Evolutionary conservation across 2,113 vertebrate species (phyloP).

Genomic region (Rhabdomys dilectus): DNA sequence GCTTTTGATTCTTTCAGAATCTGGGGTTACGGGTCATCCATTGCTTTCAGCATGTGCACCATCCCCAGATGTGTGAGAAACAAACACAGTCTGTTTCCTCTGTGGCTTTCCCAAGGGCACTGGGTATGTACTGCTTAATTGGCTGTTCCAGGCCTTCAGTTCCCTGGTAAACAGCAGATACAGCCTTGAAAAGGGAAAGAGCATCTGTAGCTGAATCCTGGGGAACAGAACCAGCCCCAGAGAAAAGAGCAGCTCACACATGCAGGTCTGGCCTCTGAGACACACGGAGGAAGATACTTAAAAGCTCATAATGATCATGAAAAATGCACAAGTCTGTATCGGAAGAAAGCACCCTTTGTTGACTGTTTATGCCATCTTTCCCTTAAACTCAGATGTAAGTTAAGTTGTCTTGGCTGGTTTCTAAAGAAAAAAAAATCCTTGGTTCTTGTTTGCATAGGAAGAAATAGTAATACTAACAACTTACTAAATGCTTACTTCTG

Average conservation of each 20-base stretch:
- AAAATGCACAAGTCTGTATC: neutral
- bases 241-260: slow-evolving; percentile 34
- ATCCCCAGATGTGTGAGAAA: slow-evolving; percentile 79
- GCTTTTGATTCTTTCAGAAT: slow-evolving; percentile 72
- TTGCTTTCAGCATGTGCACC: slow-evolving; percentile 68
- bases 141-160: slow-evolving; percentile 63
- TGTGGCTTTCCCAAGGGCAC: slow-evolving; percentile 74
- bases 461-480: neutral
- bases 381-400: neutral
- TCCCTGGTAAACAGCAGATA: slow-evolving; percentile 61
- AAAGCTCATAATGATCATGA: neutral
- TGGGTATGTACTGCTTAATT: slow-evolving; percentile 72
- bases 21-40: slow-evolving; percentile 58
- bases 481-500: neutral
- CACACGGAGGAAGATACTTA: accelerated
- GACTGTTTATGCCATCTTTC: neutral
- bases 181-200: slow-evolving; percentile 62
- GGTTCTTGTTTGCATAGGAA: slow-evolving; percentile 5
- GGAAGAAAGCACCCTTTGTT: neutral
- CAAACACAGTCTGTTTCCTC: slow-evolving; percentile 81
- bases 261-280: neutral
- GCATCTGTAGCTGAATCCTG: slow-evolving; percentile 61
- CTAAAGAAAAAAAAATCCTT: neutral
- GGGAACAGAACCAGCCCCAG: neutral
- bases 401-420: neutral